phyloP scores from a whole-genome alignment of 2,113 vertebrate genomes.

The human (Homo sapiens) region GRCh38 chr3:69573501-69574000 shows the following conservation, averaged over 20 bases:
- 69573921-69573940: not conserved
- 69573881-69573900: not conserved
- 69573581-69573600: not conserved
- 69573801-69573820: not conserved
- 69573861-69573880: not conserved
- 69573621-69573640: not conserved
- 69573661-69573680: not conserved
- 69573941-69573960: not conserved
- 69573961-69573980: not conserved
- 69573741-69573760: not conserved
- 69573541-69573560: not conserved
- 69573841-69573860: not conserved
- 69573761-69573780: not conserved
- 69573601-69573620: not conserved
- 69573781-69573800: conserved; percentile 33
- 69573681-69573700: not conserved
- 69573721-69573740: not conserved
- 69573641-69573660: not conserved
- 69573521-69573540: not conserved
- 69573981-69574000: not conserved
- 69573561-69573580: not conserved
- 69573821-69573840: not conserved
- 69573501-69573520: not conserved
- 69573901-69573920: not conserved
- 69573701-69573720: not conserved